phyloP scores from a whole-genome alignment of 2,888 invertebrate species.

The Stenichneumon culpator region DNA sequence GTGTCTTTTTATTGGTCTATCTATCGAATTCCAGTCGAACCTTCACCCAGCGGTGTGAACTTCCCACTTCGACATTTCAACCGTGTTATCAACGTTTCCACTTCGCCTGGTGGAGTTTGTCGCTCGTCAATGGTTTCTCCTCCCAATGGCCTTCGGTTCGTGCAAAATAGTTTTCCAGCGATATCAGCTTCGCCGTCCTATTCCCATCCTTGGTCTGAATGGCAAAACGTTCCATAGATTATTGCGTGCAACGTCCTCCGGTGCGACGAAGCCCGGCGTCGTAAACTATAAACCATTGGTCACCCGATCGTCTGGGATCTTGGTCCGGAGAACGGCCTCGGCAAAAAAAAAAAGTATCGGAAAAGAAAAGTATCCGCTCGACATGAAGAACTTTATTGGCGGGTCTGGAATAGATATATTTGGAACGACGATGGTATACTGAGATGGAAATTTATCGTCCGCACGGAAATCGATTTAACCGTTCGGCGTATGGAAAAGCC shows the following conservation, averaged over 20 bases:
- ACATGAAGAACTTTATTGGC: slow-evolving; percentile 37
- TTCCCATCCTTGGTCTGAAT: not conserved
- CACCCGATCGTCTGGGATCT: slow-evolving; percentile 58
- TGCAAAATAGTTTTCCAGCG: not conserved
- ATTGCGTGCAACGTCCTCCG: slow-evolving; percentile 16
- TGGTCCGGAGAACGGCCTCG: not conserved
- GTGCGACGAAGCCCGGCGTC: slow-evolving; percentile 14
- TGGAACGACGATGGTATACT: not conserved
- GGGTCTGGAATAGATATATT: slow-evolving; percentile 31
- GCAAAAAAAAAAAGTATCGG: not conserved
- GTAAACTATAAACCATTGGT: slow-evolving; percentile 59
- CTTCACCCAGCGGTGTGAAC: not conserved
- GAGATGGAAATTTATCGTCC: slow-evolving; percentile 48
- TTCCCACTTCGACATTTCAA: slow-evolving; percentile 16
- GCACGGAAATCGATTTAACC: slow-evolving; percentile 11
- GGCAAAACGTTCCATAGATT: slow-evolving; percentile 15
- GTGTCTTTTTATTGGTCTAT: slow-evolving; percentile 67
- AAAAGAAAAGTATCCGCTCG: slow-evolving; percentile 7
- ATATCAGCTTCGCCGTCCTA: not conserved
- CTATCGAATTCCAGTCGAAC: slow-evolving; percentile 9
- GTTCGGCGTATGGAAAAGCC: slow-evolving; percentile 23
- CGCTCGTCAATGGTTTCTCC: not conserved
- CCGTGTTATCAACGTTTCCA: slow-evolving; percentile 41
- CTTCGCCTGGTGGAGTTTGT: slow-evolving; percentile 27
- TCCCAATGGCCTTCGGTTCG: not conserved